Evolutionary conservation across 64 coral and sea anemone species (phyloP).

Genomic region (Dendronephthya gigantea): DNA sequence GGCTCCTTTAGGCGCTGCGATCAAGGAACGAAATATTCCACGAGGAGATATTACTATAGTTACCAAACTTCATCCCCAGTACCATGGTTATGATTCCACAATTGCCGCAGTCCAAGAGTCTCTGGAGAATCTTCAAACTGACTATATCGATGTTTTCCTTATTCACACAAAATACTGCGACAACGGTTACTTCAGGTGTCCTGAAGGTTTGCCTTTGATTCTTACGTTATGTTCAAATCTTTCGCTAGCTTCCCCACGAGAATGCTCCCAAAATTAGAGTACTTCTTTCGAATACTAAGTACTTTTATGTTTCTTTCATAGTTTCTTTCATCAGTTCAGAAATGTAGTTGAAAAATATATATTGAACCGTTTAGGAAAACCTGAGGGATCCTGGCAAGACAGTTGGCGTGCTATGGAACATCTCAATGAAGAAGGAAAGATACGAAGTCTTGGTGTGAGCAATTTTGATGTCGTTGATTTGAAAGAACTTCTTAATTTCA

Average conservation of each 20-base stretch:
- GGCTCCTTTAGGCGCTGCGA: constrained; percentile 48
- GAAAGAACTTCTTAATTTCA: constrained; percentile 54
- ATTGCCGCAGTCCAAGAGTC: constrained; percentile 58
- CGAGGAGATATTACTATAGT: constrained; percentile 76
- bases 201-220: constrained; percentile 46
- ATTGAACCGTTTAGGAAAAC: constrained; percentile 38
- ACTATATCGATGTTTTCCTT: constrained; percentile 95
- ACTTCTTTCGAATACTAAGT: too few relatives aligned
- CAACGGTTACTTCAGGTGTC: constrained; percentile 44
- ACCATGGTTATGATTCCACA: constrained; percentile 68
- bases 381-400: constrained; percentile 81
- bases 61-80: constrained; percentile 81
- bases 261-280: neutral
- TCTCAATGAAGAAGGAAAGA: constrained; percentile 65
- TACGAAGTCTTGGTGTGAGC: constrained; percentile 84
- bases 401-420: constrained; percentile 98
- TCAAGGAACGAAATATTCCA: constrained; percentile 55
- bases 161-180: constrained; percentile 75
- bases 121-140: constrained; percentile 53
- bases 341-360: neutral
- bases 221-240: neutral
- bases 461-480: constrained; percentile 64
- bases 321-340: too few relatives aligned
- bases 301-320: too few relatives aligned
- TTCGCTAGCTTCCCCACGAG: neutral